Evolutionary conservation across 2,113 vertebrate species (phyloP), one percentile per base, ranked within the genome.

Genomic region (Steatornis caripensis): DNA sequence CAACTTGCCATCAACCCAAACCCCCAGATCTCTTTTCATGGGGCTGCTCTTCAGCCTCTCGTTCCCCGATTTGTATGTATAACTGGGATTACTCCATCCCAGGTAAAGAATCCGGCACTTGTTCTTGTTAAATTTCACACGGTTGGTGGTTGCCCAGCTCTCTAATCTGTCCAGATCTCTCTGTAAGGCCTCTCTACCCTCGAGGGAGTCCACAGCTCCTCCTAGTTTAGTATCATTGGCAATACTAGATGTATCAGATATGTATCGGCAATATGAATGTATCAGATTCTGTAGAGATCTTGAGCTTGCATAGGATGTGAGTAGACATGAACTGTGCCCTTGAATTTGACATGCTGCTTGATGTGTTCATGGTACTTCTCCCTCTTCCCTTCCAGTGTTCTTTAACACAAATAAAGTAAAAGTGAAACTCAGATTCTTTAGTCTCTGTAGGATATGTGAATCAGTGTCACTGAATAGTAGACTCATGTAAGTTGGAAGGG

Each of bases 21-120:
- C 7, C 3, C 7, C 7, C 15, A 54, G 10, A 46, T 32, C 3
- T 60, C 9, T 37, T 74, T 51, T 29, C 0, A 1, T 0, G 0
- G 15, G 10, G 14, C 26, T 49, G 14, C 4, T 48, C 7, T 55
- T 21, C n/a, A 62, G 24, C 11, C 7, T 32, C 11, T 15, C 2
- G 0, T 70, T 2, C 19, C 23, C 9, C 30, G 15, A 2, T 49
- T 57, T 57, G 19, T 75, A 57, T 1, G 3, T 27, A 39, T 48
- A 48, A 49, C 19, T 43, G 58, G 51, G 30, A 66, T 76, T n/a
- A n/a, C 4, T 15, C 30, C 17, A 2, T 54, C 17, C 22, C 43
- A 48, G 19, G 16, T 86, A 43, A 12, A 76, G 71, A 85, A 48
- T 36, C 30, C 1, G 0, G 53, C 10, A 41, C 21, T 24, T 30